Evolutionary conservation across 2,113 vertebrate species (phyloP).

Genomic region (Crotalus viridis): DNA sequence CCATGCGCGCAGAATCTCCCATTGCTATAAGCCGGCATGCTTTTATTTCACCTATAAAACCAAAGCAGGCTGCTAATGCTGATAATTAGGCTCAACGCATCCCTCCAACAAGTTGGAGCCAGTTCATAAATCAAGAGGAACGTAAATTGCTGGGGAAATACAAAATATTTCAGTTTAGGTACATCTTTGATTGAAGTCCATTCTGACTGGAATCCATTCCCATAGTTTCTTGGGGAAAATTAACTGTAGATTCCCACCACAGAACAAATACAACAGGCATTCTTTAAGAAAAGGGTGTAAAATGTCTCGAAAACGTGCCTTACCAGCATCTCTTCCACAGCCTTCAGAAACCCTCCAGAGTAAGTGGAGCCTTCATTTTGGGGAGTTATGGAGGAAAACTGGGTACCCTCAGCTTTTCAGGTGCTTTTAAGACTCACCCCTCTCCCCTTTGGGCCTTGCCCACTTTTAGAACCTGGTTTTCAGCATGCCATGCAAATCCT

Average conservation of each 20-base stretch:
- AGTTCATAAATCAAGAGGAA: conserved; percentile 50
- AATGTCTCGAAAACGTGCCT: not conserved
- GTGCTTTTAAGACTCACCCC: not conserved
- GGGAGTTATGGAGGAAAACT: not conserved
- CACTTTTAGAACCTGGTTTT: not conserved
- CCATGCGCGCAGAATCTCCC: conserved; percentile 21
- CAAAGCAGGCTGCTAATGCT: conserved; percentile 50
- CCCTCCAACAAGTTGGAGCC: conserved; percentile 20
- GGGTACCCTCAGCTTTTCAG: not conserved
- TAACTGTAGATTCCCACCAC: not conserved
- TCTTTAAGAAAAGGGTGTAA: not conserved
- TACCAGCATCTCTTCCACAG: not conserved
- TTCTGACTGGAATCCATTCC: conserved; percentile 21
- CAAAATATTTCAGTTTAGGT: conserved; percentile 38
- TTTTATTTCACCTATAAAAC: conserved; percentile 58
- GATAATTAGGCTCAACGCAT: conserved; percentile 37
- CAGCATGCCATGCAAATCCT: not conserved
- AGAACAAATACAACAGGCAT: too few relatives aligned
- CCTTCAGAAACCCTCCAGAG: not conserved
- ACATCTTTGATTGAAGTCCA: conserved; percentile 56
- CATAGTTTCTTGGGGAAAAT: not conserved
- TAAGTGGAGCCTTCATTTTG: not conserved
- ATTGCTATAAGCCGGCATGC: conserved; percentile 44
- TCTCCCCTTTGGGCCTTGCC: not conserved
- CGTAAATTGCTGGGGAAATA: conserved; percentile 43